Percentiles rank a stretch among this genome's conserved stretches.
These are phyloP conservation scores for Brienomyrus longianalis DNA, from an alignment of 2,113 vertebrate species.

Conservation along the genomic window DNA sequence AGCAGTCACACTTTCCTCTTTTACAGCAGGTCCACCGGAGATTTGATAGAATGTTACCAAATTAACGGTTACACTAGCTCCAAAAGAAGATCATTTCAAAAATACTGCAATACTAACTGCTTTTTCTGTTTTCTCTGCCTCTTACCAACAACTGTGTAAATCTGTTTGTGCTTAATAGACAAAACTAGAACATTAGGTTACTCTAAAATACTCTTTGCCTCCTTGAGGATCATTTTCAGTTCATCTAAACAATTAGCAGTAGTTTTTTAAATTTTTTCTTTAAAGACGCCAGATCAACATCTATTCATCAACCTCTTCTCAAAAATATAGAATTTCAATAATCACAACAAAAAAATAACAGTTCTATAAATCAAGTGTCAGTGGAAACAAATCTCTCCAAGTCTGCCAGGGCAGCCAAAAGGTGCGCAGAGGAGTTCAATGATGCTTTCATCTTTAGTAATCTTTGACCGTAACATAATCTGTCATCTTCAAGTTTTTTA, in stretches of 20 bases:
- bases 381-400: constrained; percentile 38
- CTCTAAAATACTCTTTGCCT: constrained; percentile 63
- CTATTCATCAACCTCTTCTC: constrained; percentile 67
- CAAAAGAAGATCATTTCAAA: constrained; percentile 44
- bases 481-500: constrained; percentile 54
- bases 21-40: constrained; percentile 52
- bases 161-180: constrained; percentile 81
- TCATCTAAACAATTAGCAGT: constrained; percentile 66
- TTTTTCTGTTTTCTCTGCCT: constrained; percentile 42
- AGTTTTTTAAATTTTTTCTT: constrained; percentile 43
- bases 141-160: constrained; percentile 58
- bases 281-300: constrained; percentile 72
- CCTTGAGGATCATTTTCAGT: constrained; percentile 61
- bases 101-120: constrained; percentile 53
- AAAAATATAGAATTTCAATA: constrained; percentile 92
- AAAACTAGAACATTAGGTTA: constrained; percentile 66
- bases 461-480: constrained; percentile 33
- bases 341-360: constrained; percentile 69
- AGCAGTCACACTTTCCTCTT: constrained; percentile 48
- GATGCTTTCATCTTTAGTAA: constrained; percentile 40
- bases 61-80: constrained; percentile 47
- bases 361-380: constrained; percentile 66
- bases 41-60: constrained; percentile 39
- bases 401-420: constrained; percentile 42
- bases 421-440: constrained; percentile 29